Evolutionary conservation across 2,888 invertebrate genomes (phyloP).

Genomic region (Globia sparganii): DNA sequence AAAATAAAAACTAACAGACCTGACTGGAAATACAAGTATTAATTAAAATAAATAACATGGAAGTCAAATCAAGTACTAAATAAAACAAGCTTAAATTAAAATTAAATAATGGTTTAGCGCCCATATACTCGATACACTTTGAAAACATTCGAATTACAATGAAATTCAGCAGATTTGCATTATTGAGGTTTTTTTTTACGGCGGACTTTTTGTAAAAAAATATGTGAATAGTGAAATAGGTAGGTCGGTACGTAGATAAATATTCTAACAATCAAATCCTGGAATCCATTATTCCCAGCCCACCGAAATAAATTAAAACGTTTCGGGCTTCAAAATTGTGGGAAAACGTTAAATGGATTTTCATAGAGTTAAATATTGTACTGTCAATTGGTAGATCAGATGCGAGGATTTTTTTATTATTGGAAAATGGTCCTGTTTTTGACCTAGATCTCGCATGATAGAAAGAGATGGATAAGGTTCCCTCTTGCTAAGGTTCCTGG

Average conservation of each 20-base stretch:
- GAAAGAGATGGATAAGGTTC: background rate
- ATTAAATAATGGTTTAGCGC: too few species aligned
- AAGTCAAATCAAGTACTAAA: too few species aligned
- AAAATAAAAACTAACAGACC: too few species aligned
- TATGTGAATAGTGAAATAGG: background rate
- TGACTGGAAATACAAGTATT: too few species aligned
- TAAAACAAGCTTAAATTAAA: too few species aligned
- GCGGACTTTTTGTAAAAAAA: background rate
- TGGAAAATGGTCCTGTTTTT: background rate
- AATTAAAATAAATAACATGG: too few species aligned
- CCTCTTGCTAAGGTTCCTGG: background rate
- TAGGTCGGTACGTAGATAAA: too few species aligned
- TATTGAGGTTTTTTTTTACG: background rate
- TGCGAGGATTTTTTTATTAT: background rate
- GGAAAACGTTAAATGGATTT: slow-evolving; percentile 1
- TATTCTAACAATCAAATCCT: background rate
- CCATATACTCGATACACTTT: too few species aligned
- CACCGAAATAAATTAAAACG: background rate
- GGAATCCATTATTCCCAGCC: background rate
- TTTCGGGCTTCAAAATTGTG: background rate
- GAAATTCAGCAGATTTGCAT: background rate
- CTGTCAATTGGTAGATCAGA: background rate
- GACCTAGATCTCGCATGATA: background rate
- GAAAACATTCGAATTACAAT: background rate
- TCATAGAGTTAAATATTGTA: background rate